These are phyloP conservation scores for Busseola fusca DNA, from an alignment of 2,888 invertebrate species.

Conservation along the genomic window DNA sequence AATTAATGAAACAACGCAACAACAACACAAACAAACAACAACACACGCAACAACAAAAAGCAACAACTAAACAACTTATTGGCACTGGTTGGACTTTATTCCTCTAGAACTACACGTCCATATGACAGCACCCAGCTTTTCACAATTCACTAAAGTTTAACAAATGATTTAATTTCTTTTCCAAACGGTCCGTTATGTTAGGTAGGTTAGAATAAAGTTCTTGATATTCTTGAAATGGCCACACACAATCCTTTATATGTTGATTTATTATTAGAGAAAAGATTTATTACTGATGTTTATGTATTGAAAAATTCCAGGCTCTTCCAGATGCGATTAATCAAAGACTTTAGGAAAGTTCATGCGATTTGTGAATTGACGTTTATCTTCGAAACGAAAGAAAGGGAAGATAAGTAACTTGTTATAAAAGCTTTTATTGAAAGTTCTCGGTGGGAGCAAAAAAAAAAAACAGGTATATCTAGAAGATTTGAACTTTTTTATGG, in stretches of 20 bases:
- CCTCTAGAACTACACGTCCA: not conserved
- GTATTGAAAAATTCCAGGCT: constrained; percentile 12
- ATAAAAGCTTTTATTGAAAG: constrained; percentile 69
- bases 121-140: not conserved
- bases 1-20: too few relatives aligned
- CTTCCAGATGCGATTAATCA: constrained; percentile 68
- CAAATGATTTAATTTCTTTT: not conserved
- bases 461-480: not conserved
- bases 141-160: not conserved
- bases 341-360: constrained; percentile 70
- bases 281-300: not conserved
- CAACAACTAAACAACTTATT: constrained; percentile 10
- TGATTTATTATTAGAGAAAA: not conserved
- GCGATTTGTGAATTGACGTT: constrained; percentile 73
- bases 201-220: not conserved
- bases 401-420: constrained; percentile 74
- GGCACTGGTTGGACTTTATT: not conserved
- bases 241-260: not conserved
- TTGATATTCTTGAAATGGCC: not conserved
- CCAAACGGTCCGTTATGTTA: too few relatives aligned
- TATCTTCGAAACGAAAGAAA: constrained; percentile 70
- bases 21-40: too few relatives aligned
- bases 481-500: constrained; percentile 20
- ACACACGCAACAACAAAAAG: too few relatives aligned
- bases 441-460: constrained; percentile 20